Percentiles rank a stretch among this genome's conserved stretches.
Conservation (phyloP, 2,113 vertebrate species). For the Coryphaenoides rupestris region DNA sequence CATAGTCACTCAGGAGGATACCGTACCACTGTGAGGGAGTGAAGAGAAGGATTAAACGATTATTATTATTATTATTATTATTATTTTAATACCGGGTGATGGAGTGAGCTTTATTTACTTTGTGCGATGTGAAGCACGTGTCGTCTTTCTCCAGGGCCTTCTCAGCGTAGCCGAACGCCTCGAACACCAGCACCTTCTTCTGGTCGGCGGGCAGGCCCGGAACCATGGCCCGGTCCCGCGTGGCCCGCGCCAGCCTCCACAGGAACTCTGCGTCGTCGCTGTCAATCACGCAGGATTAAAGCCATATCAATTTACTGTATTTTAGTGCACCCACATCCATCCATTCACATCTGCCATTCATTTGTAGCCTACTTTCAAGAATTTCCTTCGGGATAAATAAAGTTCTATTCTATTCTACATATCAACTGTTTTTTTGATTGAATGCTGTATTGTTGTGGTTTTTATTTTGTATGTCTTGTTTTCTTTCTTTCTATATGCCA, state of each 20-base stretch:
- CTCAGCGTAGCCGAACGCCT: slow-evolving; percentile 79
- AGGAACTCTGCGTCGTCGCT: slow-evolving; percentile 86
- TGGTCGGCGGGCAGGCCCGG: slow-evolving; percentile 62
- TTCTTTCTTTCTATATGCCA: no score
- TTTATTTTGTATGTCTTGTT: no score
- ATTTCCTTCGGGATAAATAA: no score
- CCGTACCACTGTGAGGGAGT: slow-evolving; percentile 83
- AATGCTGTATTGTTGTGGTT: no score
- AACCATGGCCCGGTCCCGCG: slow-evolving; percentile 79
- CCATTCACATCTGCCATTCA: no score
- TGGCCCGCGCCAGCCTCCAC: slow-evolving; percentile 88
- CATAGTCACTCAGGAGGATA: slow-evolving; percentile 88
- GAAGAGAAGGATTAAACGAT: slow-evolving; percentile 15
- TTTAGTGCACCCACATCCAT: no score
- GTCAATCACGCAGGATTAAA: background rate
- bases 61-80: no score
- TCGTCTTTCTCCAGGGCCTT: slow-evolving; percentile 83
- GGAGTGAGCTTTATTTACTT: slow-evolving; percentile 67
- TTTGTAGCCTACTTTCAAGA: no score
- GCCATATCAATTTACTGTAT: no score
- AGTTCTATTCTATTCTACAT: no score
- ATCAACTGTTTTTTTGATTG: no score
- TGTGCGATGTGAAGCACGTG: slow-evolving; percentile 83
- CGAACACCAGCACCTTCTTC: slow-evolving; percentile 78
- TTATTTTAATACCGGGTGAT: no score